Conservation (phyloP, 2,797 vertebrate species). For the Gallirallus australis region DNA sequence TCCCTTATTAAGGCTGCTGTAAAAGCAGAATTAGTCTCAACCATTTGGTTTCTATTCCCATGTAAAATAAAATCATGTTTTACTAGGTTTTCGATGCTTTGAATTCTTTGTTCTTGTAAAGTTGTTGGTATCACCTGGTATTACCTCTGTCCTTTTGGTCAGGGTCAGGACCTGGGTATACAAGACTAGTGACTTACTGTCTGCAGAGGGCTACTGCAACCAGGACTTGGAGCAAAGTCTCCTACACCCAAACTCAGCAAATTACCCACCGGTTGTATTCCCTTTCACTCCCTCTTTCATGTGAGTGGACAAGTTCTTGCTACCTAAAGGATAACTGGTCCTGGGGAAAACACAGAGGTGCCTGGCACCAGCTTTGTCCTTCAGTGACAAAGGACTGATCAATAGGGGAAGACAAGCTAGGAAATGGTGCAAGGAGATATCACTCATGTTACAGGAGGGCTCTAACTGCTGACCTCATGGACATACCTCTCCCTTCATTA, state of each 20-base stretch:
- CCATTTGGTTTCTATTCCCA: background rate
- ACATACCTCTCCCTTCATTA: background rate
- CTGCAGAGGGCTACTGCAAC: background rate
- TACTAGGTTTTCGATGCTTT: background rate
- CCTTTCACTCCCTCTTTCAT: background rate
- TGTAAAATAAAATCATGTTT: background rate
- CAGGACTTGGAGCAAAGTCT: background rate
- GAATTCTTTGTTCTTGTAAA: background rate
- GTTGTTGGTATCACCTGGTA: background rate
- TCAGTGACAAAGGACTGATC: background rate
- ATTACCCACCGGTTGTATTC: background rate
- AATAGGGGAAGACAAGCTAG: rapidly evolving
- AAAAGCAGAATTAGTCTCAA: background rate
- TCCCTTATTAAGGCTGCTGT: background rate
- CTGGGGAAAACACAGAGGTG: background rate
- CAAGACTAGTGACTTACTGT: background rate
- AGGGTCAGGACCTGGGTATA: background rate
- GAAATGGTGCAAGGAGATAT: background rate
- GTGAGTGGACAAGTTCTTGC: background rate
- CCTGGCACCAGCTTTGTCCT: background rate
- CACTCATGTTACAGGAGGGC: background rate
- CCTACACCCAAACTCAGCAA: background rate
- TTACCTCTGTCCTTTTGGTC: background rate
- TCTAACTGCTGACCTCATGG: background rate
- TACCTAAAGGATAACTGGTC: background rate